Base-by-base conservation (phyloP, 2,797 vertebrate genomes). In the Sphenodon punctatus region DNA sequence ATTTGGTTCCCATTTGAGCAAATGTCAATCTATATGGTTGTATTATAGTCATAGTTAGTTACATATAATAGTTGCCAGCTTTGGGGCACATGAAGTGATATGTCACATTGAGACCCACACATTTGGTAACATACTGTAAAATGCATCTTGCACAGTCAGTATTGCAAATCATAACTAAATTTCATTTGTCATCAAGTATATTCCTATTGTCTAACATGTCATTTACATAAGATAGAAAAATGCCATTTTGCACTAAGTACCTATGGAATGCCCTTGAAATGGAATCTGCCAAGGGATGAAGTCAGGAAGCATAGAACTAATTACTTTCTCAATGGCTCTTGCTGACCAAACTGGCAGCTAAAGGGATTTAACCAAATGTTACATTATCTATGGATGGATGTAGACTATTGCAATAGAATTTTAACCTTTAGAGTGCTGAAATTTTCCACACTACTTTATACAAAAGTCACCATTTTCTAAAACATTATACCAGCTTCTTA, bases 301-400 rank as follows among this genome's bases (percentile, higher is more conserved):
- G 2, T 17, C 22, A 72, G 17, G 42, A 80, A 81, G 58, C 48
- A 66, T 42, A 70, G 49, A 70, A 12, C 12, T 46, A 49, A 55
- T 55, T 75, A 25, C 53, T 75, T 8, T 58, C 10, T 7, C 25
- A 38, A 14, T 67, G n/a, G 41, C 67, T 46, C 19, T 32, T 70
- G 49, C 69, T 46, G 39, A 68, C 48, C n/a, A 70, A 60, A 39
- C 27, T 56, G 30, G 53, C 27, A 75, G 17, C 17, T n/a, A 53
- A 66, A 20, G 46, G 34, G 56, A 67, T 56, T 12, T 39, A 69
- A n/a, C 49, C 70, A 70, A 69, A 32, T 49, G 19, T 10, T 56
- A 46, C 12, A 61, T 67, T 87, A 78, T 82, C 5, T 73, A 74
- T 6, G 73, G 32, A 22, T 68, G 46, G 42, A 12, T 56, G n/a